Evolutionary conservation across 2,888 invertebrate genomes (phyloP).

Genomic region (Diadromus collaris): DNA sequence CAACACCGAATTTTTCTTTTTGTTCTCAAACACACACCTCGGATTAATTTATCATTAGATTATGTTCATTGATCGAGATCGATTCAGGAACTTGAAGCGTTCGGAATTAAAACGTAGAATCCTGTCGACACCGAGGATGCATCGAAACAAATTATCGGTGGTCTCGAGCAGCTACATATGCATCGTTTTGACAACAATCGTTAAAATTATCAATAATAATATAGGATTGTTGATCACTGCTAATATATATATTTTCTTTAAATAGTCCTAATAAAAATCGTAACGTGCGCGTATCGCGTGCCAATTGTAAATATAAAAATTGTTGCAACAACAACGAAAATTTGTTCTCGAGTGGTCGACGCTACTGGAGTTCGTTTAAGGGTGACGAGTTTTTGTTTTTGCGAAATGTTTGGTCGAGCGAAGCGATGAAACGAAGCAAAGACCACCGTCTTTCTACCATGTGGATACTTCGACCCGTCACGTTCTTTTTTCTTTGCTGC

Average conservation of each 20-base stretch:
- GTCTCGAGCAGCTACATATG: neutral
- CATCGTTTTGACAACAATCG: neutral
- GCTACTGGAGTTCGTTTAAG: neutral
- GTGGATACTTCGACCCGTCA: conserved; percentile 42
- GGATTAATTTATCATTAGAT: neutral
- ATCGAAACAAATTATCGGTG: neutral
- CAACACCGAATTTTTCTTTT: neutral
- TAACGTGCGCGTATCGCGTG: neutral
- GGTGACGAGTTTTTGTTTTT: neutral
- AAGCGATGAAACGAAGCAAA: conserved; percentile 49
- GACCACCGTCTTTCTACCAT: conserved; percentile 49
- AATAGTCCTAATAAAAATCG: neutral
- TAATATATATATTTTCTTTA: neutral
- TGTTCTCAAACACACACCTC: neutral
- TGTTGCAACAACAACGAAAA: neutral
- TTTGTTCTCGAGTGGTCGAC: neutral
- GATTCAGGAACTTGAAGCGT: neutral
- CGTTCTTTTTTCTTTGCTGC: conserved; percentile 42
- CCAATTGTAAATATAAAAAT: neutral
- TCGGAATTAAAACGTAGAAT: neutral
- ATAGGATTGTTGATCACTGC: too few species aligned
- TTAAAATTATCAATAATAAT: neutral
- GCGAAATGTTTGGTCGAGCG: conserved; percentile 1
- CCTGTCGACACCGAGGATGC: neutral
- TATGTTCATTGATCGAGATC: neutral